phyloP scores from a whole-genome alignment of 1,140 invertebrate genomes.

The Trachymyrmex septentrionalis region DNA sequence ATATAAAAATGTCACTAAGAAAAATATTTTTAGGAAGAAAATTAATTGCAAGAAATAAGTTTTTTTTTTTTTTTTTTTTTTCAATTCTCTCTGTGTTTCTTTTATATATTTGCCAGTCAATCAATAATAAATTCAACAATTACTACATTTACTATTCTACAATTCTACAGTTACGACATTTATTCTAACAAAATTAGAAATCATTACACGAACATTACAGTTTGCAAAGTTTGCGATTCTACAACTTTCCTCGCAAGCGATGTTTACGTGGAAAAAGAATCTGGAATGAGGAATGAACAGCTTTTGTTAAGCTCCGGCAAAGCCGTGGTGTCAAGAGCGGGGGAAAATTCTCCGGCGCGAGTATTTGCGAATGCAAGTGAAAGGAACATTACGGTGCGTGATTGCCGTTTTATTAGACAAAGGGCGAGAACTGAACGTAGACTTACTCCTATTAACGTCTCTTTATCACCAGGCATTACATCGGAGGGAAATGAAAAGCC shows the following conservation, averaged over 20 bases:
- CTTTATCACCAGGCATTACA: conserved; percentile 68
- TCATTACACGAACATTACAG: conserved; percentile 14
- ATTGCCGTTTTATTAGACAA: conserved; percentile 76
- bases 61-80: too few species aligned
- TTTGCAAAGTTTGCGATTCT: conserved; percentile 26
- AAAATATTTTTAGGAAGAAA: neutral
- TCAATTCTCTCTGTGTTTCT: neutral
- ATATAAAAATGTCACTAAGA: neutral
- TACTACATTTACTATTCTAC: neutral
- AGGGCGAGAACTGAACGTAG: conserved; percentile 58
- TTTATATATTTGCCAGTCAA: too few species aligned
- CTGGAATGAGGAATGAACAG: conserved; percentile 65
- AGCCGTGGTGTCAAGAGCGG: conserved; percentile 62
- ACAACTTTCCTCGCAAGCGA: conserved; percentile 12
- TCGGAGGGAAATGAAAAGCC: conserved; percentile 71
- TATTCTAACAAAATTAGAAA: neutral
- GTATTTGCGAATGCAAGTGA: conserved; percentile 68
- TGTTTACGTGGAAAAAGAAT: conserved; percentile 56
- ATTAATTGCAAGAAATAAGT: neutral
- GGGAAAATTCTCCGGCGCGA: conserved; percentile 38
- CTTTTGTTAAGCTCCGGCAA: conserved; percentile 63
- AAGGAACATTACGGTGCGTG: conserved; percentile 67
- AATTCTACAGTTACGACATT: neutral
- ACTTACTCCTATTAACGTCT: conserved; percentile 69
- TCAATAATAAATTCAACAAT: neutral